These are phyloP conservation scores for Lasioglossum marginatum DNA, from an alignment of 2,888 invertebrate genomes.

Conservation along the genomic window DNA sequence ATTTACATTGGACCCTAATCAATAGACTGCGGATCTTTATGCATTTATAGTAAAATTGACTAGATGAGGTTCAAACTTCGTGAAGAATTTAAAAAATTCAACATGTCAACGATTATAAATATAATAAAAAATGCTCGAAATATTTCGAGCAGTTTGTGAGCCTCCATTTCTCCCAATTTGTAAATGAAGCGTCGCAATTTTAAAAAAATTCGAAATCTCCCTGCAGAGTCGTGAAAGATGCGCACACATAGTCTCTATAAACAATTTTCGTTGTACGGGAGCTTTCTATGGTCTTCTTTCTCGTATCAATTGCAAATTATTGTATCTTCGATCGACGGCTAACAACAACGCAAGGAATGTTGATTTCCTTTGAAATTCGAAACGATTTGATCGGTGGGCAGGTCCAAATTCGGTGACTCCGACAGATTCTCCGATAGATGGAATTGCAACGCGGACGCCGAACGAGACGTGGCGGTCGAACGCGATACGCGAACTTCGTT, in stretches of 20 bases:
- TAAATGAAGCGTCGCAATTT: no score
- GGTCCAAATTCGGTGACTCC: neutral
- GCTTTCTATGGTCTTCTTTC: neutral
- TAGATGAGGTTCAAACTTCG: no score
- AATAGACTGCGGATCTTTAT: no score
- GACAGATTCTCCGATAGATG: neutral
- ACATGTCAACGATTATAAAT: no score
- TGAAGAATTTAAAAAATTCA: no score
- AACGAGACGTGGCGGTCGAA: neutral
- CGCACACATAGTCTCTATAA: no score
- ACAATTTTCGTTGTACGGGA: neutral
- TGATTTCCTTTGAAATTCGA: neutral
- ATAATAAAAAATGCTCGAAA: no score
- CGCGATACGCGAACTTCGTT: slow-evolving; percentile 25
- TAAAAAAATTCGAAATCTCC: no score
- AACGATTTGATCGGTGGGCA: neutral
- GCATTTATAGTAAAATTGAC: no score
- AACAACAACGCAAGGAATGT: neutral
- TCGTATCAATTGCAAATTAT: neutral
- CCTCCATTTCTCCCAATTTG: no score
- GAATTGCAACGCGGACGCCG: neutral
- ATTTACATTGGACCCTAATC: neutral
- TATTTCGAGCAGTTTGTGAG: no score
- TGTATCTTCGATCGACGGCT: neutral
- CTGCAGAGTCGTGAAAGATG: no score